phyloP scores from a whole-genome alignment of 2,797 vertebrate species.

The Pipistrellus kuhlii region DNA sequence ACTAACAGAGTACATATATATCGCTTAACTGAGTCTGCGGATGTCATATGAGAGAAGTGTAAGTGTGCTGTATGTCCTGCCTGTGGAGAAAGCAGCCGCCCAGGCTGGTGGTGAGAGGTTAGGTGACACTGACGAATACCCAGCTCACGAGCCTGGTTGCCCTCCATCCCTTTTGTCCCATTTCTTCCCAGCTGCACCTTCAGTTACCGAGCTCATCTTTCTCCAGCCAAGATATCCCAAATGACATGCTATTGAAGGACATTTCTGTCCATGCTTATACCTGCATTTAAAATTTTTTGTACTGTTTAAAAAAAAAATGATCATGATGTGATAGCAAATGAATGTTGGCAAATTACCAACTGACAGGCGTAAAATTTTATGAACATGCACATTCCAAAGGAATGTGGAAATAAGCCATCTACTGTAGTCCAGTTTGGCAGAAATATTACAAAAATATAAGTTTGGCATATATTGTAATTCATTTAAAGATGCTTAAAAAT shows the following conservation, averaged over 20 bases:
- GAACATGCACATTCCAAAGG: slow-evolving; percentile 85
- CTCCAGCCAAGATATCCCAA: slow-evolving; percentile 46
- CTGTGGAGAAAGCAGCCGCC: neutral
- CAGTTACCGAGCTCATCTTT: slow-evolving; percentile 59
- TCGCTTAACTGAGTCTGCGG: slow-evolving; percentile 21
- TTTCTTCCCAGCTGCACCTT: slow-evolving; percentile 64
- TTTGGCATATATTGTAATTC: slow-evolving; percentile 88
- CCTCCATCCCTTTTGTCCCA: neutral
- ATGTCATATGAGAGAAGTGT: neutral
- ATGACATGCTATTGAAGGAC: slow-evolving; percentile 71
- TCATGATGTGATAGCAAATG: slow-evolving; percentile 89
- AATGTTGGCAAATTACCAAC: slow-evolving; percentile 91
- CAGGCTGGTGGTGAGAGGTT: neutral
- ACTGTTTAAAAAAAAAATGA: slow-evolving; percentile 80
- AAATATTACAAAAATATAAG: slow-evolving; percentile 87
- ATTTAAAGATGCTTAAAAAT: slow-evolving; percentile 88
- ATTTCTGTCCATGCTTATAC: slow-evolving; percentile 75
- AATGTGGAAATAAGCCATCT: slow-evolving; percentile 86
- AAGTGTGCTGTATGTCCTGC: neutral
- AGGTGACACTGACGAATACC: neutral
- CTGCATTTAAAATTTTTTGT: slow-evolving; percentile 84
- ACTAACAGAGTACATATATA: slow-evolving; percentile 22
- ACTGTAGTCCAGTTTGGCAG: slow-evolving; percentile 86
- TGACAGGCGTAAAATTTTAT: slow-evolving; percentile 91
- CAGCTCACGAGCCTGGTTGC: neutral